phyloP scores from a whole-genome alignment of 2,113 vertebrate species.

The Osmerus mordax region DNA sequence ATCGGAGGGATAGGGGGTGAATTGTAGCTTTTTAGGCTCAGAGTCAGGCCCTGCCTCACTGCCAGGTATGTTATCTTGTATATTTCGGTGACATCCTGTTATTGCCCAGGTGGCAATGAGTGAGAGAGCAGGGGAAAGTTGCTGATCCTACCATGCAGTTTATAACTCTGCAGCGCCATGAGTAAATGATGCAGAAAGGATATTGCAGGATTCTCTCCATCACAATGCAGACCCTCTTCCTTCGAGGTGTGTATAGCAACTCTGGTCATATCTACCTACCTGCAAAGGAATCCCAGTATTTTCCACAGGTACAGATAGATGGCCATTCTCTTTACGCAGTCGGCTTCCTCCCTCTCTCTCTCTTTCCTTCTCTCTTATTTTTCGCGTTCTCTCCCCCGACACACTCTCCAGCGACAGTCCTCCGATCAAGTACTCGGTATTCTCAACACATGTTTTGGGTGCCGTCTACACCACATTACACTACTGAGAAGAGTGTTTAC shows the following conservation, averaged over 20 bases:
- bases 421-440: background rate
- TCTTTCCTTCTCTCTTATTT: background rate
- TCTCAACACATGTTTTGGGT: too few species aligned
- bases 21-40: slow-evolving; percentile 37
- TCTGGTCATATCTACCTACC: too few species aligned
- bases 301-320: too few species aligned
- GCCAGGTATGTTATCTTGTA: slow-evolving; percentile 41
- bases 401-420: background rate
- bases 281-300: too few species aligned
- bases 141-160: slow-evolving; percentile 22
- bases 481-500: too few species aligned
- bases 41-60: slow-evolving; percentile 25
- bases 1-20: slow-evolving; percentile 31
- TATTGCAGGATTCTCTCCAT: background rate
- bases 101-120: slow-evolving; percentile 15
- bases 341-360: background rate
- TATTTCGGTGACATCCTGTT: slow-evolving; percentile 26
- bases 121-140: slow-evolving; percentile 12
- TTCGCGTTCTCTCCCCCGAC: background rate
- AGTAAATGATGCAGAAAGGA: background rate
- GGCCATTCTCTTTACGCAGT: too few species aligned
- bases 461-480: too few species aligned
- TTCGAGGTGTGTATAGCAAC: too few species aligned
- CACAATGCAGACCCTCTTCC: too few species aligned
- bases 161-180: slow-evolving; percentile 16